phyloP scores from a whole-genome alignment of 2,797 vertebrate genomes.

The Cossypha dichroa region DNA sequence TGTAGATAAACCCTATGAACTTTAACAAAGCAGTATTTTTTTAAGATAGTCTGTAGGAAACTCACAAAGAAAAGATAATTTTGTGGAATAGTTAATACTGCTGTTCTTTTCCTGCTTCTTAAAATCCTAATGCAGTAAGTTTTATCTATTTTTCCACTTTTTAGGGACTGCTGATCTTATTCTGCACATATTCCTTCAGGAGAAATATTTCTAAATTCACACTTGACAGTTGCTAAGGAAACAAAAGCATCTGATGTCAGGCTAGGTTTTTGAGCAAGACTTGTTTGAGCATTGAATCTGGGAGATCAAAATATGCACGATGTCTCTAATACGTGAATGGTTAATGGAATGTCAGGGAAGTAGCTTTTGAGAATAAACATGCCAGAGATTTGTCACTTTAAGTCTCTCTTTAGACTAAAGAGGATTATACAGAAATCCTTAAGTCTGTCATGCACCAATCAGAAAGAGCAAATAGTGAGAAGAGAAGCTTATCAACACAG shows the following conservation, averaged over 20 bases:
- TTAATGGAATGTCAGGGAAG: constrained; percentile 34
- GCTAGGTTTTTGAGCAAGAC: background rate
- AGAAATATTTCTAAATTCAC: background rate
- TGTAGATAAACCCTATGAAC: background rate
- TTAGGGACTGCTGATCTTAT: background rate
- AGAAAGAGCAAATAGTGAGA: constrained; percentile 52
- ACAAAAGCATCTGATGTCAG: background rate
- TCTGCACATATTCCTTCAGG: background rate
- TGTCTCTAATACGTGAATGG: background rate
- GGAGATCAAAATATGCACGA: background rate
- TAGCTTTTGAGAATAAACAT: constrained; percentile 63
- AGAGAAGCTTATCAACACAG: constrained; percentile 71
- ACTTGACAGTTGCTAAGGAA: background rate
- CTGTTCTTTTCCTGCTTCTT: background rate
- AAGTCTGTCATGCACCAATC: constrained; percentile 65
- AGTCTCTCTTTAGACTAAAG: constrained; percentile 80
- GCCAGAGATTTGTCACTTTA: constrained; percentile 69
- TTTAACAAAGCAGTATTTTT: background rate
- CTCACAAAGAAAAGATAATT: background rate
- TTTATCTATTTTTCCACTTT: background rate
- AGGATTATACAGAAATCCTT: constrained; percentile 84
- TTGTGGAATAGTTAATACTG: background rate
- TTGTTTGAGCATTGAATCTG: background rate
- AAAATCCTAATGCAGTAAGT: background rate
- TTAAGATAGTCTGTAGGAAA: background rate